phyloP scores from a whole-genome alignment of 37 sponge, comb jelly and placozoan species.

The Theonella swinhoei region DNA sequence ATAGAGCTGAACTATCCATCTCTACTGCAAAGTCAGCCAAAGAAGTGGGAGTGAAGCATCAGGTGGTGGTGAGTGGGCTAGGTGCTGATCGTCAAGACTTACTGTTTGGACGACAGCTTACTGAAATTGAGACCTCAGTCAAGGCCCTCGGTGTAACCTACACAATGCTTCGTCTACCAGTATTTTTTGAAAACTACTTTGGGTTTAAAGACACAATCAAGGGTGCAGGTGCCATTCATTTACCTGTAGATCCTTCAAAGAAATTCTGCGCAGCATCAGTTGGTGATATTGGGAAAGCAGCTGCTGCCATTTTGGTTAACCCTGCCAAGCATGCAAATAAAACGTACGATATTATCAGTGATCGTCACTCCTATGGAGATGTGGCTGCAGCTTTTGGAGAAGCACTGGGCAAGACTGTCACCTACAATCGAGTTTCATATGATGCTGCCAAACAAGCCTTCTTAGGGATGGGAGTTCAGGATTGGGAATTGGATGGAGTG shows the following conservation, averaged over 20 bases:
- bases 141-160: conserved; percentile 51
- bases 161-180: conserved; percentile 60
- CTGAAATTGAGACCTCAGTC: conserved; percentile 33
- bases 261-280: too few species aligned
- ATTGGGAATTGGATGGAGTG: conserved; percentile 52
- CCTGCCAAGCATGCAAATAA: too few species aligned
- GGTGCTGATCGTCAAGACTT: conserved; percentile 43
- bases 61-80: conserved; percentile 35
- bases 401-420: too few species aligned
- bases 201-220: conserved; percentile 35
- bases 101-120: conserved; percentile 34
- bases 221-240: conserved; percentile 7
- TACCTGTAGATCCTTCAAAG: conserved; percentile 49
- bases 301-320: too few species aligned
- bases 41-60: conserved; percentile 61
- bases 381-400: too few species aligned
- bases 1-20: conserved; percentile 48
- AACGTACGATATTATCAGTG: conserved; percentile 49
- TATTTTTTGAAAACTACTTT: conserved; percentile 49
- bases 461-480: conserved; percentile 16
- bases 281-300: too few species aligned
- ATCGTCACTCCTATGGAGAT: conserved; percentile 54
- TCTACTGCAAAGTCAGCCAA: conserved; percentile 56
- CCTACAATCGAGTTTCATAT: too few species aligned
- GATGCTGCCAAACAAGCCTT: too few species aligned